Evolutionary conservation across 2,888 invertebrate genomes (phyloP).

Genomic region (Conistra vaccinii): DNA sequence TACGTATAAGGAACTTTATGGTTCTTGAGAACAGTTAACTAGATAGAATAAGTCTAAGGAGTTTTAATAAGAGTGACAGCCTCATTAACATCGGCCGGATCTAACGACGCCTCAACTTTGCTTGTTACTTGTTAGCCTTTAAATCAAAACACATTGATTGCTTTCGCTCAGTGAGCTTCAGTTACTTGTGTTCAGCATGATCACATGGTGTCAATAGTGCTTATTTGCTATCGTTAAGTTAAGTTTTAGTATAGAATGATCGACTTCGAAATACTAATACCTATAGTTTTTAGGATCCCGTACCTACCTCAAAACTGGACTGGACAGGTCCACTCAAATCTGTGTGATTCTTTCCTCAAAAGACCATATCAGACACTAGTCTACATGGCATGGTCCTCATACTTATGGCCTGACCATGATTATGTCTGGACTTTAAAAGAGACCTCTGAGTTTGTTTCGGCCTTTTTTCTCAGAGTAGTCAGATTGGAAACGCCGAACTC

Average conservation of each 20-base stretch:
- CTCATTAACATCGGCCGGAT: slow-evolving; percentile 77
- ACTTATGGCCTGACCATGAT: too few relatives aligned
- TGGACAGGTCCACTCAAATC: too few relatives aligned
- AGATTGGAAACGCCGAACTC: too few relatives aligned
- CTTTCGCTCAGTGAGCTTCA: slow-evolving; percentile 65
- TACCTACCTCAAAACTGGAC: too few relatives aligned
- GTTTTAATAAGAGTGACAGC: slow-evolving; percentile 78
- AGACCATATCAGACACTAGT: too few relatives aligned
- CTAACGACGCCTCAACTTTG: slow-evolving; percentile 79
- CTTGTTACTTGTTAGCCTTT: slow-evolving; percentile 80
- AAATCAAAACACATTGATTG: slow-evolving; percentile 74
- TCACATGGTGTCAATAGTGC: slow-evolving; percentile 13
- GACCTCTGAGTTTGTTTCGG: too few relatives aligned
- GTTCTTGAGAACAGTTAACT: slow-evolving; percentile 72
- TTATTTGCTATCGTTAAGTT: background rate
- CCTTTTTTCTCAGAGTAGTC: too few relatives aligned
- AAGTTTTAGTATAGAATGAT: background rate
- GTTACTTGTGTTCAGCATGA: slow-evolving; percentile 42
- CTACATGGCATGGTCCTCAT: too few relatives aligned
- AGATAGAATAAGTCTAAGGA: slow-evolving; percentile 75
- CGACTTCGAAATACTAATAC: background rate
- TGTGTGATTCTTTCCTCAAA: too few relatives aligned
- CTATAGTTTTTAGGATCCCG: too few relatives aligned
- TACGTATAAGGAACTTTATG: slow-evolving; percentile 50
- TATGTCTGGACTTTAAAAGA: too few relatives aligned